These are phyloP conservation scores for Xylota sylvarum DNA, from an alignment of 2,888 invertebrate species.

Conservation along the genomic window DNA sequence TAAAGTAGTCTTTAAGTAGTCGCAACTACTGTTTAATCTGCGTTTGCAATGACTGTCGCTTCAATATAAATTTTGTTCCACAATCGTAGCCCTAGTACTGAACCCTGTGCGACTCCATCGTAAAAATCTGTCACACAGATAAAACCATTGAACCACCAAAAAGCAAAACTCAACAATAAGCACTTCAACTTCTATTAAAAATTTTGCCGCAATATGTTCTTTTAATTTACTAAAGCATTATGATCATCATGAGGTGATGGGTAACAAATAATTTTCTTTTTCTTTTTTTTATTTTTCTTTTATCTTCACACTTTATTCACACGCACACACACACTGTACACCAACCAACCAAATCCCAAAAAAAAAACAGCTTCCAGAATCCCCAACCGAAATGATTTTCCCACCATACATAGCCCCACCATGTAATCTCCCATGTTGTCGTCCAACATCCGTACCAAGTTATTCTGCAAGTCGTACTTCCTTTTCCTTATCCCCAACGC, in stretches of 20 bases:
- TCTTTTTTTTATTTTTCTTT: slow-evolving; percentile 78
- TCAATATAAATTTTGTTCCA: too few relatives aligned
- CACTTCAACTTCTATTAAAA: not conserved
- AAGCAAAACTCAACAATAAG: not conserved
- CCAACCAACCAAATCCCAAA: slow-evolving; percentile 49
- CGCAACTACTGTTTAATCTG: too few relatives aligned
- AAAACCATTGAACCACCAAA: slow-evolving; percentile 26
- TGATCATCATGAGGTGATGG: slow-evolving; percentile 74
- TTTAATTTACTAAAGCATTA: slow-evolving; percentile 32
- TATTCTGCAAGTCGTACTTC: slow-evolving; percentile 78
- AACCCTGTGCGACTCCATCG: too few relatives aligned
- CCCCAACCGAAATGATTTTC: slow-evolving; percentile 84
- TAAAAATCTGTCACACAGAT: too few relatives aligned
- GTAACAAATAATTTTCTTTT: slow-evolving; percentile 81
- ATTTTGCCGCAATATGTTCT: slow-evolving; percentile 8
- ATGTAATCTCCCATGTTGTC: slow-evolving; percentile 84
- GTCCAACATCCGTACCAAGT: slow-evolving; percentile 83
- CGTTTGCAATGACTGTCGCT: too few relatives aligned
- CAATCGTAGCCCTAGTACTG: too few relatives aligned
- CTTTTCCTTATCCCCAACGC: slow-evolving; percentile 66
- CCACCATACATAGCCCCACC: slow-evolving; percentile 84
- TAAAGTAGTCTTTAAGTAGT: too few relatives aligned
- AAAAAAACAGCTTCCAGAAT: slow-evolving; percentile 82
- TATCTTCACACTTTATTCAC: slow-evolving; percentile 53
- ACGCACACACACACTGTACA: slow-evolving; percentile 59